Base-by-base conservation (phyloP, 2,113 vertebrate species). In the Agapornis roseicollis region DNA sequence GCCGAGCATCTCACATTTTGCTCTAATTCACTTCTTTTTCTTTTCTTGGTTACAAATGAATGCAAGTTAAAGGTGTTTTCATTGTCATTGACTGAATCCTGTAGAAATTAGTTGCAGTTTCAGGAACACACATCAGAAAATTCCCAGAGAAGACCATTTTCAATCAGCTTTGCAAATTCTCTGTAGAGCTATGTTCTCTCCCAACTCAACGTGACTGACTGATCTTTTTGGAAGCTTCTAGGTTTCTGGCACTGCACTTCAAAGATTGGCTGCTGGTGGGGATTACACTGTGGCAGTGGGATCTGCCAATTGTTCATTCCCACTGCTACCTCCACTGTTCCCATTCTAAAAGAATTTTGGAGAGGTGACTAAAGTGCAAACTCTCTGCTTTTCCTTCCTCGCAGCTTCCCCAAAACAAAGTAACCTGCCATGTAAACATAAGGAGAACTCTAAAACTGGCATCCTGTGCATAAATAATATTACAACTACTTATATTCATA, bases 401-500 rank as follows among this genome's bases (percentile, higher is more conserved):
- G 13, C 37, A 58, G 23, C 68, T 69, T 88, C 39, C 66, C 37
- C n/a, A 49, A 81, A 95, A 80, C 17, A n/a, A 52, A 39, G 23
- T 68, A 52, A 71, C 65, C 56, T 89, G n/a, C 70, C 25, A 17
- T 49, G 79, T 44, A 90, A 96, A 76, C 65, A 37, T 31, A 63
- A 86, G 28, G 35, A 60, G 69, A 90, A 55, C 37, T 90, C 77
- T 92, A 86, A 87, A 85, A 88, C 90, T 87, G 83, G 66, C 70
- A 76, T 53, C 77, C 25, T 1, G 1, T 20, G 35, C 44, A 8
- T 22, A 72, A 69, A 63, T 93, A 23, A 1, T 79, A 71, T 95
- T 89, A 25, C 70, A 72, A 87, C 52, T 85, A 42, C 91, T 96
- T 95, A 39, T 96, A 91, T 88, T 91, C 82, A 44, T 65, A 80